Evolutionary conservation across 2,888 invertebrate genomes (phyloP), one percentile per base, ranked within the genome.

Genomic region (Dexiosoma caninum): DNA sequence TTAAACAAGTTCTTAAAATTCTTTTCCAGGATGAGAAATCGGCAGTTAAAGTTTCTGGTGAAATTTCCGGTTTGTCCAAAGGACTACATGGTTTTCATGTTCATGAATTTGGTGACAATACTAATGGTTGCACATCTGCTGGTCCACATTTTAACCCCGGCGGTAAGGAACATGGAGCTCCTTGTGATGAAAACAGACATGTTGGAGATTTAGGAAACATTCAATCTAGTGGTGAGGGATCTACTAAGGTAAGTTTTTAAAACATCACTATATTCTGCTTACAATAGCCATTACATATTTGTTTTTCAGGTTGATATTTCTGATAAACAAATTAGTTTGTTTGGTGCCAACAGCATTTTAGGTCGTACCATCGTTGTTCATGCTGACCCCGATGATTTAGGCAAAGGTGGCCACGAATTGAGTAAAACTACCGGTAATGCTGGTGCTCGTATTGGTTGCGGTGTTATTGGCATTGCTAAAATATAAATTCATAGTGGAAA

Each of bases 361-460:
- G 97, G 97, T 2, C 94, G 96, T 86, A 95, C 96, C 5, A 90
- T 96, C 84, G 97, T 97, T 53, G 95, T 98, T 7, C 98, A 98
- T 89, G 97, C 95, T 46, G 97, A 97, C 91, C 93, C 94, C 0
- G 98, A 98, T 91, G 98, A 98, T 91, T 91, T 98, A 78, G 98
- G 98, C n/a, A 91, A 94, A 82, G 98, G 98, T 32, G 97, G 97
- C 0, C 96, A 97, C 87, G 97, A 98, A 87, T 91, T 97, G 83
- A 98, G 97, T 92, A 95, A 95, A 91, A 94, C 95, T 4, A 98
- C 98, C 12, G 98, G 98, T 72, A 98, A 98, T 90, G 98, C 98
- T 66, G 98, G 98, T 2, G 89, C 89, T 55, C 88, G 98, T 46
- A 85, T 90, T 83, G 90, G 90, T 3, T 90, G 90, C 83, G 90